Conservation (phyloP, 2,797 vertebrate species). For the Acanthurus tractus region DNA sequence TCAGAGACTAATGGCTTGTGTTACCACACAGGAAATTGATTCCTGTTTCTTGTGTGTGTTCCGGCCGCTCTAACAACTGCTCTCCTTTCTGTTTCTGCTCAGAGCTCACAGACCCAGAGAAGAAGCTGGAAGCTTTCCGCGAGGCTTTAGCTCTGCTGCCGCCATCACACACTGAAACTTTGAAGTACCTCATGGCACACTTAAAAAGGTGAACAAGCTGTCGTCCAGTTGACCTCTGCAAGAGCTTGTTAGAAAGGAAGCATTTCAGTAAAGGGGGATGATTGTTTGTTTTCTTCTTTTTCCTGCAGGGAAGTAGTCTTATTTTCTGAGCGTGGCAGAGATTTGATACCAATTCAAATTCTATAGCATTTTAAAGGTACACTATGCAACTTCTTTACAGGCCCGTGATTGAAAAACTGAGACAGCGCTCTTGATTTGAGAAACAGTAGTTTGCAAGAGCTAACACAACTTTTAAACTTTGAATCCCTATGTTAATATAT, state of each 20-base stretch:
- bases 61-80: conserved; percentile 29
- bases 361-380: too few species aligned
- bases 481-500: too few species aligned
- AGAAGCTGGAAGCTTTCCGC: conserved; percentile 94
- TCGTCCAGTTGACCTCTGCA: background rate
- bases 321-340: background rate
- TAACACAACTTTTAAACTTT: too few species aligned
- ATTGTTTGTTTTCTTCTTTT: background rate
- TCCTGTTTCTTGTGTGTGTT: conserved; percentile 30
- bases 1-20: conserved; percentile 51
- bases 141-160: conserved; percentile 94
- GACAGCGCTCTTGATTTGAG: too few species aligned
- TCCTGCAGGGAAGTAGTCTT: background rate
- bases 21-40: conserved; percentile 47
- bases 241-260: background rate
- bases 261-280: background rate
- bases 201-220: conserved; percentile 91
- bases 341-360: background rate
- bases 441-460: too few species aligned
- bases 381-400: too few species aligned
- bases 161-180: conserved; percentile 94
- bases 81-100: conserved; percentile 40
- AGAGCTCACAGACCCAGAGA: conserved; percentile 94
- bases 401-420: too few species aligned
- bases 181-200: conserved; percentile 98